A percentile compares a stretch with the other conserved stretches of the same genome.
Evolutionary conservation across 2,888 invertebrate genomes (phyloP).

Genomic region (Apotomis capreana): DNA sequence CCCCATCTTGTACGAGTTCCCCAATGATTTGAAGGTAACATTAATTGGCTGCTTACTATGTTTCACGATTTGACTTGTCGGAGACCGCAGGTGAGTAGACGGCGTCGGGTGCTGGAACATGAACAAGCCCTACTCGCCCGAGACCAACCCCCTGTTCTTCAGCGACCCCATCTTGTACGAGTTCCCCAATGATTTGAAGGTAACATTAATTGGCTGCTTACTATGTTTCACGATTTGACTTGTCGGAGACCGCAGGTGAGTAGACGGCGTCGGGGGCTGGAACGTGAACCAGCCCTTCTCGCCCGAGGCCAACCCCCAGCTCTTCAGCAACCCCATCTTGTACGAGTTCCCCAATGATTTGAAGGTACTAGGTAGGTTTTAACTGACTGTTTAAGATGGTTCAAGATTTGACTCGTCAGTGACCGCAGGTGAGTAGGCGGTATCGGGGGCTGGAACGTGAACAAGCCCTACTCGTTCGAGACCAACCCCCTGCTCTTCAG

Average conservation of each 20-base stretch:
- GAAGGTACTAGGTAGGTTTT: constrained; percentile 84
- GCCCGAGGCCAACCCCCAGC: constrained; percentile 85
- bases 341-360: no score
- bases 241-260: constrained; percentile 86
- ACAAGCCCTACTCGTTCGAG: constrained; percentile 85
- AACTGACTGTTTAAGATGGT: neutral
- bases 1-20: constrained; percentile 84
- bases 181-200: constrained; percentile 91
- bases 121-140: constrained; percentile 84
- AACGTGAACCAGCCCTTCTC: constrained; percentile 87
- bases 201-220: constrained; percentile 52
- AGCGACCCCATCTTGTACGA: constrained; percentile 86
- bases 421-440: constrained; percentile 90
- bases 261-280: constrained; percentile 92
- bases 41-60: neutral
- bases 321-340: constrained; percentile 86
- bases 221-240: neutral
- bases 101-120: constrained; percentile 93
- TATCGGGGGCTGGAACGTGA: constrained; percentile 91
- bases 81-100: constrained; percentile 89
- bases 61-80: constrained; percentile 52
- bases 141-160: constrained; percentile 87
- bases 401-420: constrained; percentile 63
- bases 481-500: constrained; percentile 87
- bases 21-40: constrained; percentile 85